phyloP scores from a whole-genome alignment of 2,113 vertebrate species.

The Symphodus melops region DNA sequence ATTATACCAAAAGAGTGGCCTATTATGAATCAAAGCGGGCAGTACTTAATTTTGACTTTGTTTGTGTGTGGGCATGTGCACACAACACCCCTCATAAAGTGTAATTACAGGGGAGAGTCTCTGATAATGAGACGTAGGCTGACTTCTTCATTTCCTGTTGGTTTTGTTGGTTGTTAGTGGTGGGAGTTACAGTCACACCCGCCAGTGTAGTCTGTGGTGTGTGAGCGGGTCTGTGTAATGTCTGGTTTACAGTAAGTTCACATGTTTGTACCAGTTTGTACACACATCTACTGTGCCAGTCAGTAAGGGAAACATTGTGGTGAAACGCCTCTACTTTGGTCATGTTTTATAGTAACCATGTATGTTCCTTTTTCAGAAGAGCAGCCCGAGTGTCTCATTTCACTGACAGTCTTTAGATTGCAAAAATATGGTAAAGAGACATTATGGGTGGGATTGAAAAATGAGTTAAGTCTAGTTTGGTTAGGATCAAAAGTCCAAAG shows the following conservation, averaged over 20 bases:
- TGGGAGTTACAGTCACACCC: slow-evolving; percentile 20
- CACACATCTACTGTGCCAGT: neutral
- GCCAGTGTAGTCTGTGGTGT: slow-evolving; percentile 57
- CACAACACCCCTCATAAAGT: slow-evolving; percentile 46
- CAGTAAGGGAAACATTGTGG: slow-evolving; percentile 12
- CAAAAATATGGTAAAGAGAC: neutral
- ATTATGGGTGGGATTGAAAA: neutral
- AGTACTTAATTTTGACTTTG: neutral
- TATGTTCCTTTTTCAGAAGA: slow-evolving; percentile 12
- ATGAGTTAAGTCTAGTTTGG: neutral
- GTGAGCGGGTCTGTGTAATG: slow-evolving; percentile 26
- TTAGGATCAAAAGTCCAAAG: neutral
- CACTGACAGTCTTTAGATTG: slow-evolving; percentile 1
- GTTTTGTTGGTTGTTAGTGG: slow-evolving; percentile 39
- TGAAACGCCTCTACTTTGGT: slow-evolving; percentile 19
- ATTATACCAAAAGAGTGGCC: neutral
- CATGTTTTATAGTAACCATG: slow-evolving; percentile 35
- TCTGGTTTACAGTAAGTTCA: slow-evolving; percentile 31
- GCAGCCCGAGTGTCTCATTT: neutral
- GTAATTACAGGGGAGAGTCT: slow-evolving; percentile 36
- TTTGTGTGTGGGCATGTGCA: slow-evolving; percentile 24
- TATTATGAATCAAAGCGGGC: slow-evolving; percentile 6
- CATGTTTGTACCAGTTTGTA: slow-evolving; percentile 34
- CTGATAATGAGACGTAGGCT: slow-evolving; percentile 27
- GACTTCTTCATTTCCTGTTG: slow-evolving; percentile 60